Evolutionary conservation across 2,797 vertebrate species (phyloP).

Genomic region (Arvicola amphibius): DNA sequence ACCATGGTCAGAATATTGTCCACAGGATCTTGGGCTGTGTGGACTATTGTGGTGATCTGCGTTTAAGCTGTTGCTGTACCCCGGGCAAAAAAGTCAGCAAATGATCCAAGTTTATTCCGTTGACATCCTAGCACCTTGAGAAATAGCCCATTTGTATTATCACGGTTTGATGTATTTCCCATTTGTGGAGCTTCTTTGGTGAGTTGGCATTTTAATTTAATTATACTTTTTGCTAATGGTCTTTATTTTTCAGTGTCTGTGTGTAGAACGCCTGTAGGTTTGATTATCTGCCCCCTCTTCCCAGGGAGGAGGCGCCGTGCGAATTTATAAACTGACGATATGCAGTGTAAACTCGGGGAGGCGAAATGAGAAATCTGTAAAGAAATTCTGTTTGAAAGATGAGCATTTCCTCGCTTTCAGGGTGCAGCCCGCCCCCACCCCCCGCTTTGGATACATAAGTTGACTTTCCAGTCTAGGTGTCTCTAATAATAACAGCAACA

Average conservation of each 20-base stretch:
- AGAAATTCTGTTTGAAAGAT: slow-evolving; percentile 81
- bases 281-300: slow-evolving; percentile 67
- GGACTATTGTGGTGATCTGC: slow-evolving; percentile 74
- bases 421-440: slow-evolving; percentile 30
- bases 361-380: slow-evolving; percentile 82
- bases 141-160: slow-evolving; percentile 90
- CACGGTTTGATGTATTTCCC: slow-evolving; percentile 90
- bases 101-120: slow-evolving; percentile 87
- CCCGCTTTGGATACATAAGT: slow-evolving; percentile 47
- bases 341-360: slow-evolving; percentile 86
- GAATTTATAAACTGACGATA: slow-evolving; percentile 91
- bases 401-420: slow-evolving; percentile 78
- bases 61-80: slow-evolving; percentile 81
- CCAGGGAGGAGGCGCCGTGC: slow-evolving; percentile 81
- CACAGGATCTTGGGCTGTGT: slow-evolving; percentile 2
- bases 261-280: slow-evolving; percentile 83
- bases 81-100: slow-evolving; percentile 82
- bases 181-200: slow-evolving; percentile 86
- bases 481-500: slow-evolving; percentile 23
- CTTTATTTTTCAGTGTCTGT: slow-evolving; percentile 92
- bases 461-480: slow-evolving; percentile 2
- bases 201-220: slow-evolving; percentile 92
- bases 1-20: slow-evolving; percentile 28
- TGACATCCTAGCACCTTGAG: slow-evolving; percentile 89
- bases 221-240: slow-evolving; percentile 92